These are phyloP conservation scores for Acrocephalus kingi DNA, from an alignment of 2,113 vertebrate species.

Conservation along the genomic window DNA sequence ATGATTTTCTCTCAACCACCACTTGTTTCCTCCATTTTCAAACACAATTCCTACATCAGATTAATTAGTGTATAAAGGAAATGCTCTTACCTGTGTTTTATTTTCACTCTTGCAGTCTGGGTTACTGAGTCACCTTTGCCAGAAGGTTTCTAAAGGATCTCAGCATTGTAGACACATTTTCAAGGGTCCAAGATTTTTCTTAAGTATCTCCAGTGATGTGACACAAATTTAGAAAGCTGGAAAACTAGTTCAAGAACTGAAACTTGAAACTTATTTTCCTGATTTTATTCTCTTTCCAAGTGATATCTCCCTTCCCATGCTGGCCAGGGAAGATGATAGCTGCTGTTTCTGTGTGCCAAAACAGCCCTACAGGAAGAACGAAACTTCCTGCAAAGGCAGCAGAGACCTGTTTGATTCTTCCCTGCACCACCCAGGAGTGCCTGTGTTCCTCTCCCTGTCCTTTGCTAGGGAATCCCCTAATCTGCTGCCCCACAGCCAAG, in stretches of 20 bases:
- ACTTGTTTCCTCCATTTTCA: neutral
- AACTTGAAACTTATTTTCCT: neutral
- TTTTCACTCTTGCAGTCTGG: neutral
- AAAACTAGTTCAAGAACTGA: neutral
- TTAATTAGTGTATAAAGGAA: neutral
- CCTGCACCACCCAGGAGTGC: neutral
- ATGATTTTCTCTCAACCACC: neutral
- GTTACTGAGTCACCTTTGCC: neutral
- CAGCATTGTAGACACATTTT: neutral
- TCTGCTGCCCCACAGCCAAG: neutral
- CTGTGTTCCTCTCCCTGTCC: neutral
- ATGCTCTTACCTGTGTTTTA: neutral
- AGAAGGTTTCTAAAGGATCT: neutral
- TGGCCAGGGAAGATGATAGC: neutral
- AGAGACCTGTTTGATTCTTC: neutral
- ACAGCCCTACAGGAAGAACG: neutral
- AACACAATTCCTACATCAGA: neutral
- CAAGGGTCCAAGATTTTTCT: neutral
- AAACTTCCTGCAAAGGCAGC: neutral
- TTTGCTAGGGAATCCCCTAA: neutral
- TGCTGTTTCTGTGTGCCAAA: neutral
- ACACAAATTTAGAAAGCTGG: neutral
- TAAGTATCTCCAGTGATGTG: neutral
- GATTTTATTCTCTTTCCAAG: neutral
- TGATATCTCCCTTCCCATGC: neutral